These are phyloP conservation scores for Morone chrysops DNA, from an alignment of 2,113 vertebrate genomes.

Conservation along the genomic window DNA sequence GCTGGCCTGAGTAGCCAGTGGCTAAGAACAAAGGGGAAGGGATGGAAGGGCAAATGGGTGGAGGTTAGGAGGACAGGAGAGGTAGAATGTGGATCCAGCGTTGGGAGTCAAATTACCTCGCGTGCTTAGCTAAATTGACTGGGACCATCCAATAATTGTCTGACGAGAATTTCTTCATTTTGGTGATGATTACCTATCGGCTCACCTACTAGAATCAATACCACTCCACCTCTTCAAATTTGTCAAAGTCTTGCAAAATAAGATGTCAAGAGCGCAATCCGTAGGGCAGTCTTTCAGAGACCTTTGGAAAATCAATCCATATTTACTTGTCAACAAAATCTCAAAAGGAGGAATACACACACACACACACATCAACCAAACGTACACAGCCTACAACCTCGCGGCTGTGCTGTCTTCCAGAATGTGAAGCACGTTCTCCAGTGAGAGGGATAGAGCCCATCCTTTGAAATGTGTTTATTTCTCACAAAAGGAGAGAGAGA, in stretches of 20 bases:
- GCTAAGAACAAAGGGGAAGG: slow-evolving; percentile 16
- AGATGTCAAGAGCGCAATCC: slow-evolving; percentile 59
- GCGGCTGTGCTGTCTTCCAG: background rate
- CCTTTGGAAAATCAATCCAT: slow-evolving; percentile 68
- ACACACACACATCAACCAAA: background rate
- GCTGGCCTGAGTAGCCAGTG: slow-evolving; percentile 17
- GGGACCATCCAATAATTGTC: slow-evolving; percentile 26
- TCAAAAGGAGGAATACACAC: slow-evolving; percentile 5
- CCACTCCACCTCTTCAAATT: slow-evolving; percentile 52
- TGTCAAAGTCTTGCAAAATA: slow-evolving; percentile 61
- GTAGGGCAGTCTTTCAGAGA: slow-evolving; percentile 50
- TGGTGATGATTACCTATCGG: slow-evolving; percentile 38
- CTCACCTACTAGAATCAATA: slow-evolving; percentile 52
- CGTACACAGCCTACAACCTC: slow-evolving; percentile 6
- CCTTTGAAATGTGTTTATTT: slow-evolving; percentile 65
- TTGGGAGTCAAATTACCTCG: slow-evolving; percentile 4
- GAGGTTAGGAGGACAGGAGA: slow-evolving; percentile 34
- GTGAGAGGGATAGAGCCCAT: slow-evolving; percentile 29
- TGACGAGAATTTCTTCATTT: slow-evolving; percentile 34
- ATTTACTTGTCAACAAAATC: slow-evolving; percentile 58
- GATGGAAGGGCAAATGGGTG: slow-evolving; percentile 35
- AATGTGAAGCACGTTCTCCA: slow-evolving; percentile 45
- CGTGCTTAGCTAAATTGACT: slow-evolving; percentile 37
- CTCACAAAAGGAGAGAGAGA: slow-evolving; percentile 18
- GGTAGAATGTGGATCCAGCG: background rate